Percentiles rank a stretch among this genome's conserved stretches.
phyloP scores from a whole-genome alignment of 2,113 vertebrate species.

The Alaudala cheleensis region DNA sequence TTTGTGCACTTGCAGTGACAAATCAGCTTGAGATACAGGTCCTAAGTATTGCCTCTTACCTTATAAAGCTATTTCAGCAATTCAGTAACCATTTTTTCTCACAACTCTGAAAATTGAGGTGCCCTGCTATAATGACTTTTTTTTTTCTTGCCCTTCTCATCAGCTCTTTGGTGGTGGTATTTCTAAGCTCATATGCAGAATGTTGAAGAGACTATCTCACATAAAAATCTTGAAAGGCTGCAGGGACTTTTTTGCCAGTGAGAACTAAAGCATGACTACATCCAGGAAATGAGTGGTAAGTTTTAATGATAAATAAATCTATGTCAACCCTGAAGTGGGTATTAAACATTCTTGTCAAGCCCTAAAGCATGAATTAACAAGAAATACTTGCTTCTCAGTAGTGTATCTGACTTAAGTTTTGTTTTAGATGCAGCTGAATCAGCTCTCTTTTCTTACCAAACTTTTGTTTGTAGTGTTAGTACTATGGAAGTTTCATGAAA shows the following conservation, averaged over 20 bases:
- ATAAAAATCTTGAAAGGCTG: not conserved
- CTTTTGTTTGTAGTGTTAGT: not conserved
- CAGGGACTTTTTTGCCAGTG: not conserved
- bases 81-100: not conserved
- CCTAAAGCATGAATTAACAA: not conserved
- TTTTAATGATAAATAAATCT: not conserved
- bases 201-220: not conserved
- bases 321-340: not conserved
- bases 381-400: not conserved
- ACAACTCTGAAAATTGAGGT: not conserved
- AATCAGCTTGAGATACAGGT: not conserved
- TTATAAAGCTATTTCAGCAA: not conserved
- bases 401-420: not conserved
- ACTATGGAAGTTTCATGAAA: not conserved
- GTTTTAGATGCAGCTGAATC: not conserved
- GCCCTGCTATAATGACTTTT: not conserved
- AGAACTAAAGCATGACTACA: not conserved
- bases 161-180: not conserved
- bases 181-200: not conserved
- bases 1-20: not conserved
- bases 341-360: not conserved
- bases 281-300: slow-evolving; percentile 2
- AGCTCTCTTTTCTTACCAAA: not conserved
- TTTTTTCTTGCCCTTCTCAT: not conserved
- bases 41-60: not conserved